Conservation (phyloP, 2,113 vertebrate genomes). For the Verasper variegatus region DNA sequence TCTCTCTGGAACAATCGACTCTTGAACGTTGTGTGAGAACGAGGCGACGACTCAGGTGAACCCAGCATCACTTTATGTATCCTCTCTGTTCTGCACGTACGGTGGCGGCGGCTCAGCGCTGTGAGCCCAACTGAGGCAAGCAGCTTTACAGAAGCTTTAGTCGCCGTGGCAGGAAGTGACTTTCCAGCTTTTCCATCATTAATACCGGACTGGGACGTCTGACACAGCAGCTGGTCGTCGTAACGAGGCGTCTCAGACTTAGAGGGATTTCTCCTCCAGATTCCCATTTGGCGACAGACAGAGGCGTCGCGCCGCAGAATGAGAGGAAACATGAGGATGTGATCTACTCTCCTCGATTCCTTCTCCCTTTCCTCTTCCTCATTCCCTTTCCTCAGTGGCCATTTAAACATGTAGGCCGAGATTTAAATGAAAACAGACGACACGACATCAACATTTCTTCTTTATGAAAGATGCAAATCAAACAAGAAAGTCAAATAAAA, state of each 20-base stretch:
- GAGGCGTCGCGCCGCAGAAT: constrained; percentile 47
- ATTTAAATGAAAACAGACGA: too few species aligned
- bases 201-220: constrained; percentile 48
- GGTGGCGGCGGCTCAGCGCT: constrained; percentile 12
- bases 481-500: too few species aligned
- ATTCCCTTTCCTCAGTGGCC: background rate
- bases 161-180: constrained; percentile 44
- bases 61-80: too few species aligned
- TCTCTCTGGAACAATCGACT: too few species aligned
- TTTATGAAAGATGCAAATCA: too few species aligned
- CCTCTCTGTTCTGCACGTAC: constrained; percentile 7
- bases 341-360: background rate
- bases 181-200: constrained; percentile 48
- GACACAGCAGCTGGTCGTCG: constrained; percentile 63
- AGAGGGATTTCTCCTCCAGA: constrained; percentile 63
- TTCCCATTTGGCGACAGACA: constrained; percentile 57
- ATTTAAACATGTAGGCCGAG: too few species aligned
- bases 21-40: too few species aligned
- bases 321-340: constrained; percentile 5
- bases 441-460: too few species aligned
- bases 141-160: constrained; percentile 57
- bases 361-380: background rate
- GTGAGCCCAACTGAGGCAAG: constrained; percentile 6
- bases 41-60: too few species aligned
- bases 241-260: constrained; percentile 47